phyloP scores from a whole-genome alignment of 2,797 vertebrate species.

The Lerista edwardsae region DNA sequence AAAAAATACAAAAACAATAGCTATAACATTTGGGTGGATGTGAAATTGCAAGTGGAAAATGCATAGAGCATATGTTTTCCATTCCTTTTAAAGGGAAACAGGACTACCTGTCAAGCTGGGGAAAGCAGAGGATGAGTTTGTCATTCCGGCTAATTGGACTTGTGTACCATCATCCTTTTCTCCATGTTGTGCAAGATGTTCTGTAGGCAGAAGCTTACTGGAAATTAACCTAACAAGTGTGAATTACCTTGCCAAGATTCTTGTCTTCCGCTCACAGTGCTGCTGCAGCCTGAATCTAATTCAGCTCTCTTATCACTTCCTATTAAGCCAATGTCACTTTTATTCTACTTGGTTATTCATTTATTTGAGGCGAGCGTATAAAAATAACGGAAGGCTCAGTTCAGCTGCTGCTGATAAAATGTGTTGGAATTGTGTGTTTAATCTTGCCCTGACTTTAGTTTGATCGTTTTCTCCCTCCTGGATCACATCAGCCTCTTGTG shows the following conservation, averaged over 20 bases:
- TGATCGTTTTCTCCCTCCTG: slow-evolving; percentile 26
- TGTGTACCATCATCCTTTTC: slow-evolving; percentile 48
- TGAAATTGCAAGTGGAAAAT: slow-evolving; percentile 65
- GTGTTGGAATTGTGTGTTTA: slow-evolving; percentile 19
- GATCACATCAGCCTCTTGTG: neutral
- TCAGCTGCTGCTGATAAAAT: slow-evolving; percentile 19
- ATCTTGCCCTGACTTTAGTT: slow-evolving; percentile 4
- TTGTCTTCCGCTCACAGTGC: neutral
- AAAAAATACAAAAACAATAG: neutral
- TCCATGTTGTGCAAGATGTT: slow-evolving; percentile 58
- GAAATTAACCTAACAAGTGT: slow-evolving; percentile 61
- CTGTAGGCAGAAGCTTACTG: slow-evolving; percentile 59
- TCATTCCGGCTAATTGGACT: slow-evolving; percentile 63
- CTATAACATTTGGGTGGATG: slow-evolving; percentile 62
- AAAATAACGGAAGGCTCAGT: neutral
- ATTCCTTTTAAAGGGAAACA: slow-evolving; percentile 53
- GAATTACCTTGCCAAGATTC: slow-evolving; percentile 62
- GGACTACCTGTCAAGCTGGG: slow-evolving; percentile 46
- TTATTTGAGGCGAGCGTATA: slow-evolving; percentile 39
- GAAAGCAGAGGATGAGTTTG: slow-evolving; percentile 58
- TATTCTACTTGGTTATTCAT: slow-evolving; percentile 42
- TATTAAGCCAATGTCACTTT: slow-evolving; percentile 37
- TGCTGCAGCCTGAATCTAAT: slow-evolving; percentile 28
- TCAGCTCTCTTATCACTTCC: slow-evolving; percentile 39
- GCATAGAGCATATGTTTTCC: slow-evolving; percentile 57